Evolutionary conservation across 2,113 vertebrate genomes (phyloP).

Genomic region (Sylvietta virens): DNA sequence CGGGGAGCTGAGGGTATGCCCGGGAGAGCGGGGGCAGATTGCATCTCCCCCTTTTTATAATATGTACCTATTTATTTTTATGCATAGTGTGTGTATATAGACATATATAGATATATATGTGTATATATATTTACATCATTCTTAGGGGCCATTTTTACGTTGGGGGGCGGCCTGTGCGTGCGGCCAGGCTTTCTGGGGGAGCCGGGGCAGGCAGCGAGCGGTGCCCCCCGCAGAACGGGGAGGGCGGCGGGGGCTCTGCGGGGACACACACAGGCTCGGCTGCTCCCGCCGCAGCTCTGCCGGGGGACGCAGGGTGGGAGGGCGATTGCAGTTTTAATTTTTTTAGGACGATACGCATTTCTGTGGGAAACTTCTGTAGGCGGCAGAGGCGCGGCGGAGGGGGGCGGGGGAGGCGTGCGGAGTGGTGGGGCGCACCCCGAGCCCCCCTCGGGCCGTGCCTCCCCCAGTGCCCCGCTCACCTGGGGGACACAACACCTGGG

Average conservation of each 20-base stretch:
- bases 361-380: not conserved
- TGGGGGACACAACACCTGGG: not conserved
- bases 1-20: not conserved
- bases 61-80: not conserved
- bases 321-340: not conserved
- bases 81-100: no score
- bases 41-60: not conserved
- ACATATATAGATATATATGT: not conserved
- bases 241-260: not conserved
- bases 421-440: not conserved
- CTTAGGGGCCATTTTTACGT: constrained; percentile 25
- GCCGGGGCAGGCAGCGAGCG: not conserved
- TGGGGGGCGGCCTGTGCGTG: not conserved
- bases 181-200: not conserved
- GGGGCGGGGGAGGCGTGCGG: not conserved
- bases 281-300: not conserved
- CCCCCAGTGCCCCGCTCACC: not conserved
- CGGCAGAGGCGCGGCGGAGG: not conserved
- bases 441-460: not conserved
- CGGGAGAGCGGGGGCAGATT: no score
- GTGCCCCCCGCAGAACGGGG: not conserved
- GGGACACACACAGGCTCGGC: not conserved
- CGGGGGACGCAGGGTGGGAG: no score
- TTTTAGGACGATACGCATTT: not conserved
- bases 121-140: not conserved